phyloP scores from a whole-genome alignment of 2,797 vertebrate genomes.

The Lacerta viridis region DNA sequence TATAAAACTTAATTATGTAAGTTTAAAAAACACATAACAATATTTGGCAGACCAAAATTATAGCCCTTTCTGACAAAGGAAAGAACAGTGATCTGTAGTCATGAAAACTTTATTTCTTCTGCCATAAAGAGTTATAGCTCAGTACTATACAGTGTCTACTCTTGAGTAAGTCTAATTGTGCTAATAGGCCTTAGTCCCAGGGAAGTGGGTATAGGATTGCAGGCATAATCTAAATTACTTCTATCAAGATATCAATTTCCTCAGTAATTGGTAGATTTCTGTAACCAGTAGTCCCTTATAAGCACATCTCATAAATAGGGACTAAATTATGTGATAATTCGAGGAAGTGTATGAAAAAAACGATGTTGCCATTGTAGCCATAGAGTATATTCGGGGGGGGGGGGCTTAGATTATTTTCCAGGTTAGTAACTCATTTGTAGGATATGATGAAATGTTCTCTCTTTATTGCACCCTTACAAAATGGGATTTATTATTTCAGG shows the following conservation, averaged over 20 bases:
- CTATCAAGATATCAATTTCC: background rate
- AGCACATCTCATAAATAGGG: background rate
- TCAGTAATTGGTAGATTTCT: background rate
- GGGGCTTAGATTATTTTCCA: background rate
- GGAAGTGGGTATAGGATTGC: background rate
- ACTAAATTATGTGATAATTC: background rate
- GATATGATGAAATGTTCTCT: background rate
- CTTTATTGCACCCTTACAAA: background rate
- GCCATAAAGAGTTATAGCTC: background rate
- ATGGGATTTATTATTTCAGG: background rate
- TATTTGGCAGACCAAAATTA: no score
- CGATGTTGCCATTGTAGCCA: background rate
- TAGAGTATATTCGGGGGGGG: background rate
- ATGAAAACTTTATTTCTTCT: background rate
- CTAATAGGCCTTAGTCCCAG: no score
- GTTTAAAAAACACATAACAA: no score
- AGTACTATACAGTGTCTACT: no score
- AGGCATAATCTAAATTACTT: background rate
- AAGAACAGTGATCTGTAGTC: background rate
- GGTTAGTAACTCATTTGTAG: background rate
- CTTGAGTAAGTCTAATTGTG: no score
- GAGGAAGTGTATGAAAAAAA: background rate
- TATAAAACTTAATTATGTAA: no score
- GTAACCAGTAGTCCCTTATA: background rate
- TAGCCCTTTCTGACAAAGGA: no score